phyloP scores from a whole-genome alignment of 1,140 invertebrate genomes.

The Drosophila fuyamai region DNA sequence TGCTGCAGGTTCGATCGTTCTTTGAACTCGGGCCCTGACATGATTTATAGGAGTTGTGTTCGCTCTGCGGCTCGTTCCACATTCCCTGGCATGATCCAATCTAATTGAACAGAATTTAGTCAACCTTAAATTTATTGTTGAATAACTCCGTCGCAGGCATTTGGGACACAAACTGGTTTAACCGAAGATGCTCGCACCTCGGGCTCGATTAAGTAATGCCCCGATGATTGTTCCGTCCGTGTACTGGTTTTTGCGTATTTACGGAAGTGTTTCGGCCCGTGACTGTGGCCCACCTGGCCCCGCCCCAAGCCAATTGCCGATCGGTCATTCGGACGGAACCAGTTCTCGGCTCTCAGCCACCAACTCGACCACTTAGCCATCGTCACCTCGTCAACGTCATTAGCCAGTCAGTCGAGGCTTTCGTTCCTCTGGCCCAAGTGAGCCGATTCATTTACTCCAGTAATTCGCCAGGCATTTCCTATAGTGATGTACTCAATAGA shows the following conservation, averaged over 20 bases:
- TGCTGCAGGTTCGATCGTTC: slow-evolving; percentile 28
- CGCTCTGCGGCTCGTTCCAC: slow-evolving; percentile 5
- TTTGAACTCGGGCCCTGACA: slow-evolving; percentile 24
- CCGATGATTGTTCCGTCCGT: slow-evolving; percentile 59
- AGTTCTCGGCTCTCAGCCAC: slow-evolving; percentile 28
- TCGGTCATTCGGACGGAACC: slow-evolving; percentile 32
- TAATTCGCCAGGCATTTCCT: slow-evolving; percentile 13
- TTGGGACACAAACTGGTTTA: slow-evolving; percentile 59
- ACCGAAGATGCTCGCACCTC: slow-evolving; percentile 44
- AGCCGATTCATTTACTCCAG: slow-evolving; percentile 1
- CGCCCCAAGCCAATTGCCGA: slow-evolving; percentile 50
- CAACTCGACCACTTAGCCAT: slow-evolving; percentile 31
- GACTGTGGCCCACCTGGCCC: slow-evolving; percentile 39
- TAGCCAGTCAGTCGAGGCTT: slow-evolving; percentile 51
- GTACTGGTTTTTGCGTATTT: slow-evolving; percentile 75
- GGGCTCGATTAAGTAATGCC: slow-evolving; percentile 47
- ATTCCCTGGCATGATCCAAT: slow-evolving; percentile 1
- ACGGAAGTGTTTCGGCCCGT: slow-evolving; percentile 65
- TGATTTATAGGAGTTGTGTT: slow-evolving; percentile 29
- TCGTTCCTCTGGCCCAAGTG: slow-evolving; percentile 24
- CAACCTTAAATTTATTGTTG: slow-evolving; percentile 51
- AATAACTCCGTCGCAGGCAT: slow-evolving; percentile 19
- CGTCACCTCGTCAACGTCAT: slow-evolving; percentile 68
- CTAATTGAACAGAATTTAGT: slow-evolving; percentile 47
- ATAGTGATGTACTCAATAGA: neutral